phyloP scores from a whole-genome alignment of 2,888 invertebrate genomes.

The Listrodromus nycthemerus region DNA sequence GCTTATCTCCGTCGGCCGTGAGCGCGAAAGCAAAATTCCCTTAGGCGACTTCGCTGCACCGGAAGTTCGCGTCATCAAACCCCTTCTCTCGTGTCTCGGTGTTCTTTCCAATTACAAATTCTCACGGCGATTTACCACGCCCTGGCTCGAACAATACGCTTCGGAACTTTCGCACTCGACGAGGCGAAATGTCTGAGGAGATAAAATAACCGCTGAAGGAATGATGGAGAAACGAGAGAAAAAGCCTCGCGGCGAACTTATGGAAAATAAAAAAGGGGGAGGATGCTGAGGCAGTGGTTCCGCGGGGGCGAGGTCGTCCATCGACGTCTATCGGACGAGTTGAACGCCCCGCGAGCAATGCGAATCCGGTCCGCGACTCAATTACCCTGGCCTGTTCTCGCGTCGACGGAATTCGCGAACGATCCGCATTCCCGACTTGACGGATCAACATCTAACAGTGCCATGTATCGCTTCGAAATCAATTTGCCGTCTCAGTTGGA shows the following conservation, averaged over 20 bases:
- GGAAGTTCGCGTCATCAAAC: constrained; percentile 34
- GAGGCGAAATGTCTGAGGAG: background rate
- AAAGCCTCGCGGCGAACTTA: background rate
- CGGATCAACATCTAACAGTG: background rate
- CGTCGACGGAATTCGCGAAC: constrained; percentile 20
- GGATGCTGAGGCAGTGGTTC: background rate
- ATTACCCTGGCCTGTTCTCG: constrained; percentile 5
- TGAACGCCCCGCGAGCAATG: constrained; percentile 13
- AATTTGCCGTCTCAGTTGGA: background rate
- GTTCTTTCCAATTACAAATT: background rate
- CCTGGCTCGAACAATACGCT: background rate
- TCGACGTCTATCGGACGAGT: constrained; percentile 21
- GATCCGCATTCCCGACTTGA: background rate
- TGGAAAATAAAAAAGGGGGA: background rate
- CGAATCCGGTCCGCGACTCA: constrained; percentile 29
- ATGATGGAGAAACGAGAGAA: background rate
- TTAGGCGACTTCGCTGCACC: background rate
- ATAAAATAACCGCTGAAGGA: background rate
- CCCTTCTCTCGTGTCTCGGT: background rate
- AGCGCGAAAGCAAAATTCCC: constrained; percentile 6
- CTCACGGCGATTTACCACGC: constrained; percentile 3
- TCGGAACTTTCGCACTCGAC: background rate
- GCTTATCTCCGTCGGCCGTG: constrained; percentile 16
- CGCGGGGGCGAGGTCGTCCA: constrained; percentile 7
- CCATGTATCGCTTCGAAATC: background rate